These are phyloP conservation scores for Euleptes europaea DNA, from an alignment of 2,113 vertebrate genomes.

Conservation along the genomic window DNA sequence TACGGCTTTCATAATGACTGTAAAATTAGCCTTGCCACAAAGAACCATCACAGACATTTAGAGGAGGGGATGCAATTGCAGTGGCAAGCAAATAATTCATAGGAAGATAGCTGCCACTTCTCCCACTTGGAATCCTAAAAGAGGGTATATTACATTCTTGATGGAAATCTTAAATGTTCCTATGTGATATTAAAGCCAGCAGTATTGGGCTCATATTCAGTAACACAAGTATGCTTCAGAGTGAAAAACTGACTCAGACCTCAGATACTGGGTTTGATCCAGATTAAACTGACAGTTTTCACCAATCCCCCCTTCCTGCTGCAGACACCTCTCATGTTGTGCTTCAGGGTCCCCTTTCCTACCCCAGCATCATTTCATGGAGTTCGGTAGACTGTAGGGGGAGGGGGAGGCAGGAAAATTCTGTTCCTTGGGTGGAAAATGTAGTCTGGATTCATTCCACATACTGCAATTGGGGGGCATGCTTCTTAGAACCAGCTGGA, in stretches of 20 bases:
- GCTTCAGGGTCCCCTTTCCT: too few relatives aligned
- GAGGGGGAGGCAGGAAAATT: too few relatives aligned
- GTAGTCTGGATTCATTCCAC: too few relatives aligned
- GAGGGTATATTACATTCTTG: neutral
- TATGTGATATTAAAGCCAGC: neutral
- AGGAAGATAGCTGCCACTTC: neutral
- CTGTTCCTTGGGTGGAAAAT: too few relatives aligned
- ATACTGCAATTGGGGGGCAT: neutral
- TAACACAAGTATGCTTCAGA: neutral
- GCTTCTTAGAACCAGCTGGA: conserved; percentile 13
- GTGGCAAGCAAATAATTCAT: neutral
- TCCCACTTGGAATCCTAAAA: neutral
- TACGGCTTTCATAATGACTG: neutral
- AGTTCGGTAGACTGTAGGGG: too few relatives aligned
- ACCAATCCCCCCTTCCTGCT: too few relatives aligned
- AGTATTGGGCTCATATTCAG: neutral
- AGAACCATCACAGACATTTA: neutral
- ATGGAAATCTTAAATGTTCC: neutral
- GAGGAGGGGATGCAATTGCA: neutral
- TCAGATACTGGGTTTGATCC: neutral
- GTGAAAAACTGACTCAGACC: fast-evolving
- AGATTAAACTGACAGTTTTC: neutral
- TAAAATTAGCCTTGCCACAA: neutral
- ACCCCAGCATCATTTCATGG: too few relatives aligned
- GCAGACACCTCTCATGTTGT: too few relatives aligned